These are phyloP conservation scores for Chironex yamaguchii DNA, from an alignment of 30 jellyfish, hydroid and myxozoan species.

Conservation along the genomic window DNA sequence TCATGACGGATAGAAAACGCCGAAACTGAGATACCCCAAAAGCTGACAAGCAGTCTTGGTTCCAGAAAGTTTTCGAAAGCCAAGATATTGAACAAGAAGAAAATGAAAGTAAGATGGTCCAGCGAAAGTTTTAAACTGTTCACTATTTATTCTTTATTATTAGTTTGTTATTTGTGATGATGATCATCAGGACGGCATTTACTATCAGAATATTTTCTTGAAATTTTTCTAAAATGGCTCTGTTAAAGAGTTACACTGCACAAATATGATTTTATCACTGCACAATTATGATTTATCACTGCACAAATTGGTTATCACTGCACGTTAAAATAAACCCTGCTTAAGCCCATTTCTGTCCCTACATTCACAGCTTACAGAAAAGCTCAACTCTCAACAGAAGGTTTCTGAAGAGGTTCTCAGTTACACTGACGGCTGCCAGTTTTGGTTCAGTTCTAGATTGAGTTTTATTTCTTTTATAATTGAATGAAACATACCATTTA, in stretches of 20 bases:
- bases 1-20: slow-evolving; percentile 43
- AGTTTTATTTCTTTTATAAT: too few relatives aligned
- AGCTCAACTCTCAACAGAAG: too few relatives aligned
- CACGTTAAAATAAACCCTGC: too few relatives aligned
- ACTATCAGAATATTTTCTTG: slow-evolving; percentile 38
- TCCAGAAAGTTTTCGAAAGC: slow-evolving; percentile 50
- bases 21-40: slow-evolving; percentile 33
- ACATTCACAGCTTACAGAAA: too few relatives aligned
- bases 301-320: too few relatives aligned
- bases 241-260: slow-evolving; percentile 5
- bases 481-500: too few relatives aligned
- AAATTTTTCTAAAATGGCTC: slow-evolving; percentile 30
- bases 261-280: background rate
- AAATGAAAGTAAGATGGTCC: background rate
- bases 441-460: too few relatives aligned
- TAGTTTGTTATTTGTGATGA: slow-evolving; percentile 20
- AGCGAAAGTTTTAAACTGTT: slow-evolving; percentile 39
- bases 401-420: too few relatives aligned
- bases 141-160: slow-evolving; percentile 1
- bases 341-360: too few relatives aligned
- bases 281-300: background rate
- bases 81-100: slow-evolving; percentile 30
- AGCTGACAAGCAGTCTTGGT: slow-evolving; percentile 40
- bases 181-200: slow-evolving; percentile 25
- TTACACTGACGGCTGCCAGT: too few relatives aligned